Evolutionary conservation across 2,113 vertebrate species (phyloP).

Genomic region (Paratilapia polleni): DNA sequence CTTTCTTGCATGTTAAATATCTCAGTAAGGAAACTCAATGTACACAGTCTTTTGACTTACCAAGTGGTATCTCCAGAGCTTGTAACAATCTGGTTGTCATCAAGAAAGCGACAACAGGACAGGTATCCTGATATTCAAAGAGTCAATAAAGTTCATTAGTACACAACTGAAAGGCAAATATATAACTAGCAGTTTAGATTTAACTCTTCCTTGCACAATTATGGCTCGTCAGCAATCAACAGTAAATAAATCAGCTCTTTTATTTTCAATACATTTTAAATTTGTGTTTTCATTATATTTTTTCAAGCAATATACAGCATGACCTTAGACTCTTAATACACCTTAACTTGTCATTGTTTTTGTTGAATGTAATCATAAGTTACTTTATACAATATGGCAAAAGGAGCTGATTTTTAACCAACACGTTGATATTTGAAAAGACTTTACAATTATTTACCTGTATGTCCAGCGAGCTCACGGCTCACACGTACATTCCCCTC

Average conservation of each 20-base stretch:
- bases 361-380: neutral
- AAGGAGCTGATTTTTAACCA: neutral
- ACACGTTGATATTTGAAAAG: neutral
- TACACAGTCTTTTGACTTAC: slow-evolving; percentile 76
- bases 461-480: slow-evolving; percentile 97
- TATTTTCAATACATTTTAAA: neutral
- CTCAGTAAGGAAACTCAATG: neutral
- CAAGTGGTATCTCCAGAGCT: slow-evolving; percentile 99
- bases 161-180: neutral
- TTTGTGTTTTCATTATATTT: neutral
- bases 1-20: neutral
- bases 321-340: too few species aligned
- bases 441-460: slow-evolving; percentile 81
- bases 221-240: neutral
- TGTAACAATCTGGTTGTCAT: slow-evolving; percentile 99
- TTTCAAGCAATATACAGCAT: neutral
- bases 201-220: neutral
- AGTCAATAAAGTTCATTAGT: slow-evolving; percentile 14
- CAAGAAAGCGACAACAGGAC: slow-evolving; percentile 98
- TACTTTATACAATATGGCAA: neutral
- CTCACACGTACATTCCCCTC: slow-evolving; percentile 99
- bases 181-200: neutral
- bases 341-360: neutral
- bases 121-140: slow-evolving; percentile 87
- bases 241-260: neutral